A percentile compares a stretch with the other conserved stretches of the same genome.
phyloP scores from a whole-genome alignment of 2,888 invertebrate genomes.

The Glaucopsyche alexis region DNA sequence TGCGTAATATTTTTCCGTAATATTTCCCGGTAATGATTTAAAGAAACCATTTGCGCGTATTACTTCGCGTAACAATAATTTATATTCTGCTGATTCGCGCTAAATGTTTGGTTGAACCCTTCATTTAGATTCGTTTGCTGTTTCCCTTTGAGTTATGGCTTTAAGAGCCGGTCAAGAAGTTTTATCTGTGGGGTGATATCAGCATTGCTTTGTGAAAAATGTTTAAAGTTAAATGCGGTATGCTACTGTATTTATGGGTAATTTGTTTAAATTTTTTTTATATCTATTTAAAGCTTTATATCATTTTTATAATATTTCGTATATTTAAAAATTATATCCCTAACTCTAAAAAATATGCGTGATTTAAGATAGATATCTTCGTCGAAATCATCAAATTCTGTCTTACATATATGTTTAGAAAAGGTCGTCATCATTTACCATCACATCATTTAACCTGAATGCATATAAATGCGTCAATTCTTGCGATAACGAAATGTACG shows the following conservation, averaged over 20 bases:
- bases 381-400: too few species aligned
- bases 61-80: background rate
- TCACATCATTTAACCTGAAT: too few species aligned
- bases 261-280: too few species aligned
- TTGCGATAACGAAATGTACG: background rate
- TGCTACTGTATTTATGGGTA: background rate
- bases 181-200: background rate
- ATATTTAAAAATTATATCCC: too few species aligned
- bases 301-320: too few species aligned
- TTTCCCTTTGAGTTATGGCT: slow-evolving; percentile 1
- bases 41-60: background rate
- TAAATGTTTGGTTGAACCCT: background rate
- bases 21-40: background rate
- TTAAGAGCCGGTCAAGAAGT: background rate
- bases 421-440: too few species aligned
- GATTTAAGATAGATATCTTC: too few species aligned
- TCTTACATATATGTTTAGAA: too few species aligned
- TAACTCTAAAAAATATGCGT: too few species aligned
- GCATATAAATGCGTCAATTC: background rate
- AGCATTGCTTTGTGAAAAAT: background rate
- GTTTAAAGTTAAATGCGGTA: background rate
- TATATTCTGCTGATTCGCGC: background rate
- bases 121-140: background rate
- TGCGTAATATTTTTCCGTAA: background rate
- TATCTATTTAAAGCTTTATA: too few species aligned